These are phyloP conservation scores for Blomia tropicalis DNA, from an alignment of 2,888 invertebrate species.

Conservation along the genomic window DNA sequence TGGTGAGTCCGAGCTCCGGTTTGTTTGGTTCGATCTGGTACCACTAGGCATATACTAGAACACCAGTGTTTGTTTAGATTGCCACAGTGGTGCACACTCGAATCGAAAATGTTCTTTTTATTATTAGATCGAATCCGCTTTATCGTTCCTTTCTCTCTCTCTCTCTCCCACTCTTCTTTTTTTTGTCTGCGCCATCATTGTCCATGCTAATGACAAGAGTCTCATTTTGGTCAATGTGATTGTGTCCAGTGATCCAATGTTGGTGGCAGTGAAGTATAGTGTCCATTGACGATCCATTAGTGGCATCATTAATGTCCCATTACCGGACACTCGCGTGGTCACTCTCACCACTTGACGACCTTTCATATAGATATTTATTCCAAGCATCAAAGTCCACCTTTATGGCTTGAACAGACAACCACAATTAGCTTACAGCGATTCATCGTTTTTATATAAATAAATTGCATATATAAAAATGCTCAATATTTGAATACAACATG, in stretches of 20 bases:
- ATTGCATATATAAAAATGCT: too few relatives aligned
- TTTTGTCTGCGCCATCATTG: background rate
- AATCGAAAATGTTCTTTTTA: constrained; percentile 5
- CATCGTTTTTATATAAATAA: too few relatives aligned
- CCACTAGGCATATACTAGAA: too few relatives aligned
- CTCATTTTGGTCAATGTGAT: background rate
- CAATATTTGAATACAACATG: too few relatives aligned
- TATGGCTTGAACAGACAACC: too few relatives aligned
- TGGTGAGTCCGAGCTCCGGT: too few relatives aligned
- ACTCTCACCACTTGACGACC: background rate
- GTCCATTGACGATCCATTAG: constrained; percentile 9
- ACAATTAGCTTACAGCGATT: too few relatives aligned
- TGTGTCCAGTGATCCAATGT: constrained; percentile 12
- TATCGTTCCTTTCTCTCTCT: background rate
- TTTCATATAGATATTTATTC: background rate
- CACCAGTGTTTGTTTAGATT: constrained; percentile 9
- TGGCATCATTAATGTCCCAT: constrained; percentile 13
- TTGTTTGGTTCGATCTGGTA: too few relatives aligned
- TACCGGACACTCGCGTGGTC: constrained; percentile 15
- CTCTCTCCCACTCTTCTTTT: background rate
- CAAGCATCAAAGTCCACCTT: too few relatives aligned
- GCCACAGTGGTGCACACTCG: background rate
- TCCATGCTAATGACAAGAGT: constrained; percentile 6
- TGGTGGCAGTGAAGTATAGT: too few relatives aligned
- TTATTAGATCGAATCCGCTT: background rate